Evolutionary conservation across 2,888 invertebrate genomes (phyloP).

Genomic region (Drepana falcataria): DNA sequence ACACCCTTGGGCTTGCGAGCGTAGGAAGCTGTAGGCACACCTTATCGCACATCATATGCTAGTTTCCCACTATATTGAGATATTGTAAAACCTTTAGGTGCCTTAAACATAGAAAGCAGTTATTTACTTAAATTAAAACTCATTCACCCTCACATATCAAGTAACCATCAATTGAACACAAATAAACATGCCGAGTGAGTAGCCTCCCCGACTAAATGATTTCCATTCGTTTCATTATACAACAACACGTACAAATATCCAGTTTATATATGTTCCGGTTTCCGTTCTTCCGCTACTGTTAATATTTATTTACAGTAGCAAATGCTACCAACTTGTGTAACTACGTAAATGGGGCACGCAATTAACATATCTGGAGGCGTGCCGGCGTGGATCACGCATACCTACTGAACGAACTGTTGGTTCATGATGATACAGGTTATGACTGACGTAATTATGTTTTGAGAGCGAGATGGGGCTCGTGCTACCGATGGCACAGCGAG

Average conservation of each 20-base stretch:
- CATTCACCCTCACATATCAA: not conserved
- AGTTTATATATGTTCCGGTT: constrained; percentile 39
- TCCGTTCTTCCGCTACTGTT: constrained; percentile 49
- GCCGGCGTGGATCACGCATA: constrained; percentile 1
- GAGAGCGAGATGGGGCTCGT: no score
- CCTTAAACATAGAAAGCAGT: no score
- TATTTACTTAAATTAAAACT: no score
- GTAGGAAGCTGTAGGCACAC: no score
- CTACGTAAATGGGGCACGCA: constrained; percentile 49
- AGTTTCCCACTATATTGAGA: no score
- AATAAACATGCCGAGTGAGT: constrained; percentile 4
- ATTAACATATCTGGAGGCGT: constrained; percentile 14
- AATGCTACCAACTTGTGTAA: constrained; percentile 37
- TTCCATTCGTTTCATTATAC: constrained; percentile 18
- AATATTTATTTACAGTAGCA: constrained; percentile 25
- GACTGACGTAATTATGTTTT: no score
- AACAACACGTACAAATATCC: constrained; percentile 17
- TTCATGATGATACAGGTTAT: no score
- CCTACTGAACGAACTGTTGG: not conserved
- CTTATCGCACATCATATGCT: no score
- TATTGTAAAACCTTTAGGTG: no score
- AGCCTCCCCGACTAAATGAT: constrained; percentile 11
- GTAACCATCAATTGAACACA: constrained; percentile 2
- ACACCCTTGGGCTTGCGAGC: no score
- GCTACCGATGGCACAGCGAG: no score